Base-by-base conservation (phyloP, 2,888 invertebrate genomes). In the Pheosia tremula region DNA sequence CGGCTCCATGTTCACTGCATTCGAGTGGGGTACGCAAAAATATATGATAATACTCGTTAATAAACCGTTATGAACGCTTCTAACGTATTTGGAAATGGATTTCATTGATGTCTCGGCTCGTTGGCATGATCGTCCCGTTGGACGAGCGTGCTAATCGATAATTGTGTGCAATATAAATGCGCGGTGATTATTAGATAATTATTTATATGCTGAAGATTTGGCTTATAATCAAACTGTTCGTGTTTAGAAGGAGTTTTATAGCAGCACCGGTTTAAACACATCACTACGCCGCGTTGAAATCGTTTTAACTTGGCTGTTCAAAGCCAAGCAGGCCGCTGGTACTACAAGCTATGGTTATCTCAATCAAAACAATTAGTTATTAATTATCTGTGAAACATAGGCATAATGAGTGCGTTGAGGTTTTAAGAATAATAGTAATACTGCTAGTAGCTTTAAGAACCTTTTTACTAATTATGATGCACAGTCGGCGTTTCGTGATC, bases 11-110 rank as follows among this genome's bases (percentile, higher is more conserved):
- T 49, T 50, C 9, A 50, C 24, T 24, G 7, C 50, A 50, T 50
- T 24, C 24, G 8, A 24, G 7, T 7, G 9, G 10, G 8, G 24
- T 11, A 37, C 37, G 37, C 53, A 10, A 53, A 37, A 53, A 53
- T n/a, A 39, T 55, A 53, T 55, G 56, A 10, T 56, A 56, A 56
- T 56, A 56, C 45, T 45, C 43, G 45, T 43, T 5, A 4, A 43
- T 56, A 36, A 36, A 45, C 56, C 56, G 56, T 56, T 56, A 56
- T 45, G 11, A 24, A 45, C 13, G 41, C 24, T 45, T 45, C 24
- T 56, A 56, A 41, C 7, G 56, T 56, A 36, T 56, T 56, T 56
- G 36, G 45, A 56, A 45, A 45, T 56, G 45, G 36, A 45, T 56
- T 45, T 45, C 41, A 56, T 56, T 41, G 56, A 41, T 38, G 53